A percentile compares a stretch with the other conserved stretches of the same genome.
Conservation (phyloP, 1,140 invertebrate genomes). For the Ericerus pela region DNA sequence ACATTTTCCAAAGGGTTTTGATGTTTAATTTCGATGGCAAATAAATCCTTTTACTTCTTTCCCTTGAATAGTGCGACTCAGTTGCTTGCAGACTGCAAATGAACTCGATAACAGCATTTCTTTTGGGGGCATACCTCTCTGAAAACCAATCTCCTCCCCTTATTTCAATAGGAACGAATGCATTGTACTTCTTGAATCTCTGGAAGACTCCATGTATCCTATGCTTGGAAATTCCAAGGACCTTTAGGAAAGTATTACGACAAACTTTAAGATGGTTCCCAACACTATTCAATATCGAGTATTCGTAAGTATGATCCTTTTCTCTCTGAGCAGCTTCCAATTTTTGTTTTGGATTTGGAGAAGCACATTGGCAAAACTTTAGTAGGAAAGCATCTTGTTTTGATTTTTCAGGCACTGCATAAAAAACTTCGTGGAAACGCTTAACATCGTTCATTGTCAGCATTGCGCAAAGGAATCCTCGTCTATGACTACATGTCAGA, state of each 20-base stretch:
- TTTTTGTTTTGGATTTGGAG: background rate
- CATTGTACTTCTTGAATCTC: background rate
- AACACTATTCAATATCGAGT: background rate
- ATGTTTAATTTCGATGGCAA: constrained; percentile 8
- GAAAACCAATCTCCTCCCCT: background rate
- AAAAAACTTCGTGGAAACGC: background rate
- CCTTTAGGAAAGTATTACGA: background rate
- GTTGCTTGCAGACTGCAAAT: background rate
- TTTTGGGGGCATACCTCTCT: background rate
- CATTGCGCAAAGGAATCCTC: too few relatives aligned
- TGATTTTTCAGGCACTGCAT: background rate
- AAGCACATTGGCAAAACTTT: too few relatives aligned
- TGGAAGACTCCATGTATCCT: background rate
- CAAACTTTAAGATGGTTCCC: background rate
- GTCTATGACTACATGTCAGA: too few relatives aligned
- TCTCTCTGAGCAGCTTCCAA: background rate
- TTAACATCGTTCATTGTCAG: too few relatives aligned
- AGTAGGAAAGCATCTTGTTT: background rate
- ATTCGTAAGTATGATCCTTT: background rate
- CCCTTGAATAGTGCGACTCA: constrained; percentile 9
- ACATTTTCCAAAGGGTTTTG: constrained; percentile 10
- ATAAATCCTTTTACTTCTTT: background rate
- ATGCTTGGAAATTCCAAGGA: background rate
- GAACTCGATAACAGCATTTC: background rate
- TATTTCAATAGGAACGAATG: background rate